Evolutionary conservation across 2,888 invertebrate genomes (phyloP).

Genomic region (Drosophila nr. perissopoda): DNA sequence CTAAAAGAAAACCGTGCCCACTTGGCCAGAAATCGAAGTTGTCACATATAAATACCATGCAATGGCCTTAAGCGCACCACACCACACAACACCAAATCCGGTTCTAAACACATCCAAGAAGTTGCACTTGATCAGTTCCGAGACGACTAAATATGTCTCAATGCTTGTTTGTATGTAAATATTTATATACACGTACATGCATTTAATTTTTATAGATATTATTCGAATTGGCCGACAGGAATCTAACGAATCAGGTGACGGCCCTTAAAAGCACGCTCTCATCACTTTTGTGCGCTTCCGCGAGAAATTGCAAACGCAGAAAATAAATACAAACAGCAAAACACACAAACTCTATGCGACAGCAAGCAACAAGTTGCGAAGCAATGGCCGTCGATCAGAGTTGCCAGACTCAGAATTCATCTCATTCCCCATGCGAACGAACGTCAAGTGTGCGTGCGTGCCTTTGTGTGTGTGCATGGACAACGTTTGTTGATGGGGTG

Average conservation of each 20-base stretch:
- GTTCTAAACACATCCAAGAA: slow-evolving; percentile 65
- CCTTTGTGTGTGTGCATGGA: slow-evolving; percentile 15
- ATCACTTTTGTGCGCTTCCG: slow-evolving; percentile 22
- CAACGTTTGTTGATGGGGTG: slow-evolving; percentile 38
- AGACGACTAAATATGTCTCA: slow-evolving; percentile 10
- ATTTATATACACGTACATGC: background rate
- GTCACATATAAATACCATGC: slow-evolving; percentile 62
- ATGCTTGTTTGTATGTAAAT: background rate
- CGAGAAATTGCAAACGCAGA: slow-evolving; percentile 40
- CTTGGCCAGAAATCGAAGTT: slow-evolving; percentile 65
- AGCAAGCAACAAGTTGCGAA: slow-evolving; percentile 76
- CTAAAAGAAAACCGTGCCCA: slow-evolving; percentile 41
- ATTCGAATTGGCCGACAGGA: slow-evolving; percentile 5
- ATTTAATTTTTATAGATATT: slow-evolving; percentile 16
- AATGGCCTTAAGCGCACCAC: slow-evolving; percentile 42
- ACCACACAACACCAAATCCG: slow-evolving; percentile 56
- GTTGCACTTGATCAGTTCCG: slow-evolving; percentile 53
- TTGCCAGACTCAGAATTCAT: slow-evolving; percentile 69
- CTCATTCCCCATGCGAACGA: slow-evolving; percentile 45
- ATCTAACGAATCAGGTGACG: slow-evolving; percentile 12
- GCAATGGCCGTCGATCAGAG: slow-evolving; percentile 76
- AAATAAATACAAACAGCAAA: slow-evolving; percentile 49
- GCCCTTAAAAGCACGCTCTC: slow-evolving; percentile 12
- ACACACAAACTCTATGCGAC: slow-evolving; percentile 55
- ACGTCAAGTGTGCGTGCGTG: slow-evolving; percentile 38